Evolutionary conservation across 2,888 invertebrate genomes (phyloP).

Genomic region (Temnothorax unifasciatus): DNA sequence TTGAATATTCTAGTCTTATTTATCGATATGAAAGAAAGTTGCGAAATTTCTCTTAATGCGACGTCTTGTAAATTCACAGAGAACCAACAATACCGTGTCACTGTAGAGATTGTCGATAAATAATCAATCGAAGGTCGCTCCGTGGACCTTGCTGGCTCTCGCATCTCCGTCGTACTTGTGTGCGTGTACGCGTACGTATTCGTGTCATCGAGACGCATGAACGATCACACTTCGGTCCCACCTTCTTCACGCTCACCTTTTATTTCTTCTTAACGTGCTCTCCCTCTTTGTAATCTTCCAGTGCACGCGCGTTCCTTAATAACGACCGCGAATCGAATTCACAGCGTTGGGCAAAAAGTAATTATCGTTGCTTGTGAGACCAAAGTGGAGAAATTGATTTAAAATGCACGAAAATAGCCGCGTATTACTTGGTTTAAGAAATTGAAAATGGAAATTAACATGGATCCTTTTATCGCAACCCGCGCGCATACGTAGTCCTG

Average conservation of each 20-base stretch:
- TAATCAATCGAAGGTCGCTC: conserved; percentile 31
- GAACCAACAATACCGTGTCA: background rate
- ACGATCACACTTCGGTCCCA: conserved; percentile 11
- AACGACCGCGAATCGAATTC: conserved; percentile 28
- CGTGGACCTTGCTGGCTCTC: background rate
- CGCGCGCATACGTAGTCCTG: background rate
- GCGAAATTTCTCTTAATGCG: background rate
- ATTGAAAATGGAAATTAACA: background rate
- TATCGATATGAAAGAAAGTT: background rate
- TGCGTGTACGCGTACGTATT: background rate
- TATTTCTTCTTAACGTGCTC: conserved; percentile 1
- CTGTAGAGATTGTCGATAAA: conserved; percentile 6
- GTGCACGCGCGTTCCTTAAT: conserved; percentile 30
- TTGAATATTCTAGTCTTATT: background rate
- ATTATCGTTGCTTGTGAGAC: conserved; percentile 24
- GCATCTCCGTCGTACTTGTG: background rate
- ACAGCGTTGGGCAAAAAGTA: conserved; percentile 2
- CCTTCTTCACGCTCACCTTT: background rate
- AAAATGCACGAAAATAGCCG: background rate
- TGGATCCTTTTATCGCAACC: background rate
- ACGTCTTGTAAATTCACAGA: background rate
- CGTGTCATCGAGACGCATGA: conserved; percentile 19
- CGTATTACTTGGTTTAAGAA: background rate
- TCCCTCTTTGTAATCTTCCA: background rate
- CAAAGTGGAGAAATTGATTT: conserved; percentile 27